Evolutionary conservation across 64 coral and sea anemone genomes (phyloP).

Genomic region (Trachythela sp.): DNA sequence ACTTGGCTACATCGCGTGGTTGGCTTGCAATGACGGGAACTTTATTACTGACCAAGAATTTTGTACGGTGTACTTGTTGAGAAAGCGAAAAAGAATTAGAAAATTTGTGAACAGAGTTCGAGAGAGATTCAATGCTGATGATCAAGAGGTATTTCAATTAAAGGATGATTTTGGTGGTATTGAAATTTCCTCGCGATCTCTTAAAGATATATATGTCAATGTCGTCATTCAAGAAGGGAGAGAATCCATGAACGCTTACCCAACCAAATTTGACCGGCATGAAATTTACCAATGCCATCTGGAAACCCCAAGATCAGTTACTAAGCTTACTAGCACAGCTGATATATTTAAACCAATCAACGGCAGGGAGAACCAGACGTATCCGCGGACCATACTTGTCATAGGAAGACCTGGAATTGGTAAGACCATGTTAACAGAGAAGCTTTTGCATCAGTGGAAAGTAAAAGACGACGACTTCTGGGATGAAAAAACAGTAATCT

Average conservation of each 20-base stretch:
- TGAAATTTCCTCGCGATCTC: not conserved
- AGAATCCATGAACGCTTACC: not conserved
- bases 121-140: not conserved
- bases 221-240: constrained; percentile 15
- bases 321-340: not conserved
- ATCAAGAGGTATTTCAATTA: not conserved
- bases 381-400: not conserved
- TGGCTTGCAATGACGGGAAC: not conserved
- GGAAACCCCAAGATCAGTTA: not conserved
- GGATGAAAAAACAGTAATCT: not conserved
- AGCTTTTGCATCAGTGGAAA: not conserved
- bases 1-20: not conserved
- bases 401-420: not conserved
- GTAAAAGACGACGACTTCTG: not conserved
- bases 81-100: not conserved
- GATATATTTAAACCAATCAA: not conserved
- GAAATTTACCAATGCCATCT: not conserved
- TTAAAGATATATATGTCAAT: not conserved
- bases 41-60: not conserved
- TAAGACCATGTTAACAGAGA: not conserved
- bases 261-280: not conserved
- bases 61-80: not conserved
- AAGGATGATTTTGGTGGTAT: not conserved
- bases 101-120: not conserved
- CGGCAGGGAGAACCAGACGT: not conserved